phyloP scores from a whole-genome alignment of 2,113 vertebrate genomes.

The Ophthalmolycus amberensis region DNA sequence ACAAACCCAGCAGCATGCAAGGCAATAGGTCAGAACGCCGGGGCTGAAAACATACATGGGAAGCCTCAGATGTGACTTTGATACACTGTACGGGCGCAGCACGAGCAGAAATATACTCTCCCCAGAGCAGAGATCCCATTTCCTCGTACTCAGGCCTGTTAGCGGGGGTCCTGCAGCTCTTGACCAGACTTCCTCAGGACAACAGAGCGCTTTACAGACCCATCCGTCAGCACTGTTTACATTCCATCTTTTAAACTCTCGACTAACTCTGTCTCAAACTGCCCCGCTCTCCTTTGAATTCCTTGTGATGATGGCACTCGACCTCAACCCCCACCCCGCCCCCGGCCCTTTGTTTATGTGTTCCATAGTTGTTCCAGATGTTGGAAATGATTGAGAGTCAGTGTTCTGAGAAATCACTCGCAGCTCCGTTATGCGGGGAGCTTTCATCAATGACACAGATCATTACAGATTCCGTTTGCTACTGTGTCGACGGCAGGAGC shows the following conservation, averaged over 20 bases:
- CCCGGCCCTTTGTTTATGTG: conserved; percentile 72
- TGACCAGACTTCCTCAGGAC: conserved; percentile 68
- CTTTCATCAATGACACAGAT: conserved; percentile 81
- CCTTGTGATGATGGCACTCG: conserved; percentile 62
- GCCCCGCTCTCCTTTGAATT: conserved; percentile 61
- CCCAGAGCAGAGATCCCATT: conserved; percentile 60
- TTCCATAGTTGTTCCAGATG: conserved; percentile 82
- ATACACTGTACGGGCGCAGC: conserved; percentile 63
- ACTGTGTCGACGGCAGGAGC: conserved; percentile 67
- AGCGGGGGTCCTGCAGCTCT: conserved; percentile 64
- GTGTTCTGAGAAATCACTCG: conserved; percentile 77
- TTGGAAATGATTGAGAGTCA: conserved; percentile 78
- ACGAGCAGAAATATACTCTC: conserved; percentile 62
- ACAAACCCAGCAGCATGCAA: conserved; percentile 48
- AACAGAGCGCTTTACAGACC: conserved; percentile 69
- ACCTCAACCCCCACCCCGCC: conserved; percentile 34
- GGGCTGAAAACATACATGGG: conserved; percentile 44
- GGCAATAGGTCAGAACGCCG: conserved; percentile 52
- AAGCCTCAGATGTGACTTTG: conserved; percentile 66
- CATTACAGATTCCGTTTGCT: conserved; percentile 73
- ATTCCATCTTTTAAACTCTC: conserved; percentile 70
- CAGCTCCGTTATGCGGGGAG: conserved; percentile 71
- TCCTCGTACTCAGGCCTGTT: conserved; percentile 58
- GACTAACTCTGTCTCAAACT: conserved; percentile 39
- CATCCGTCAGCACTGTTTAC: conserved; percentile 74